Base-by-base conservation (phyloP, 2,113 vertebrate genomes). In the Fukomys damarensis region DNA sequence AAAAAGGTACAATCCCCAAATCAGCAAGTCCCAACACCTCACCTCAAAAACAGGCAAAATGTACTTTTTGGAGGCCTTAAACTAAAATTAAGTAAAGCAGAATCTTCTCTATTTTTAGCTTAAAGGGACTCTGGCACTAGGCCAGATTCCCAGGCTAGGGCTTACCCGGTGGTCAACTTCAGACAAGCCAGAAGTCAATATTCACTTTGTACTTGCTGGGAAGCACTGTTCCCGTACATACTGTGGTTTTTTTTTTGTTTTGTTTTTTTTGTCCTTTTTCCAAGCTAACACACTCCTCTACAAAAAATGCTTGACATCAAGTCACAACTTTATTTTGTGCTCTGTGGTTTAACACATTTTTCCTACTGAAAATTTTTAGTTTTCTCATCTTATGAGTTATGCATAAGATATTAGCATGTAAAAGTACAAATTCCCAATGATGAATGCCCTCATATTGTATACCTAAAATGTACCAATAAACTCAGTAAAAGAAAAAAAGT, bases 71-170 rank as follows among this genome's bases (percentile, higher is more conserved):
- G 90, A 93, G 35, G 72, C 80, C 56, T 72, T 52, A 81, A 81
- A 41, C 91, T 97, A 97, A 97, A 97, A 96, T 96, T 94, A 98
- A 89, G 86, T 56, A 19, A 94, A n/a, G 41, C 97, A 94, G 56
- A 93, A 30, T 58, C 86, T 82, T 96, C 77, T 95, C 97, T 97
- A 98, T 97, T 97, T 98, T 97, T 87, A 96, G 94, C 41, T 87
- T 74, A 88, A 96, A 96, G 74, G 59, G 65, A 91, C 63, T 30
- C 86, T 93, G 95, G 95, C 91, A 16, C 10, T 82, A 59, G 74
- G 93, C 97, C 97, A 96, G 81, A 88, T 91, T 94, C 94, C 91
- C 88, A 96, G 83, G 83, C 85, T 63, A 63, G 68, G 91, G 68
- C 92, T 97, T 87, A 93, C 93, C 94, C 92, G 96, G 41, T 66